These are phyloP conservation scores for Drosophila mimica DNA, from an alignment of 2,888 invertebrate species.

Conservation along the genomic window DNA sequence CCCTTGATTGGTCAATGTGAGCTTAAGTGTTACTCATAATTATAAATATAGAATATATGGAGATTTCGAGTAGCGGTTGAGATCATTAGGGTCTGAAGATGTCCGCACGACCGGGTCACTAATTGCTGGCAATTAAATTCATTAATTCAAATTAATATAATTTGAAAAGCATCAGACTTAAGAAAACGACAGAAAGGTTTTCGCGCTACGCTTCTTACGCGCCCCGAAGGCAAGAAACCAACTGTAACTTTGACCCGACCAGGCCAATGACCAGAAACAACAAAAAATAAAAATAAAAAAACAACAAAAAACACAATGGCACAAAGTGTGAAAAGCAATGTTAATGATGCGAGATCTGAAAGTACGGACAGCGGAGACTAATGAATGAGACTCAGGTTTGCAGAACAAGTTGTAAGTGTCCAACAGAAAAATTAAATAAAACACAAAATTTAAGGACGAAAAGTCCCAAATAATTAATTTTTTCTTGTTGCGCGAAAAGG, in stretches of 20 bases:
- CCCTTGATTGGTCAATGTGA: slow-evolving; percentile 16
- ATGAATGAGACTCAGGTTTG: slow-evolving; percentile 41
- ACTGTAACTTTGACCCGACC: slow-evolving; percentile 46
- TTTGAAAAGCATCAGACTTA: slow-evolving; percentile 63
- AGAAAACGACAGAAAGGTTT: slow-evolving; percentile 36
- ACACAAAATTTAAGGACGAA: slow-evolving; percentile 19
- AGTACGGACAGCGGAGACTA: slow-evolving; percentile 50
- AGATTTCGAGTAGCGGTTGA: slow-evolving; percentile 55
- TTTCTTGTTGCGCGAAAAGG: neutral
- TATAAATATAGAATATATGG: slow-evolving; percentile 46
- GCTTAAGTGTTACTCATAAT: slow-evolving; percentile 43
- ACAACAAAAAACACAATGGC: slow-evolving; percentile 58
- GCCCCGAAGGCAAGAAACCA: slow-evolving; percentile 39
- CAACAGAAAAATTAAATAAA: slow-evolving; percentile 2
- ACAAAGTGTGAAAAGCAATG: slow-evolving; percentile 73
- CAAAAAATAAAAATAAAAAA: slow-evolving; percentile 38
- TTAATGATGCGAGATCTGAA: slow-evolving; percentile 62
- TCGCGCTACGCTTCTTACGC: slow-evolving; percentile 38
- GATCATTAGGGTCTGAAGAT: slow-evolving; percentile 62
- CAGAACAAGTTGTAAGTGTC: slow-evolving; percentile 46
- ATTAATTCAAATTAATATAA: slow-evolving; percentile 80
- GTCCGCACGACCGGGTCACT: slow-evolving; percentile 66
- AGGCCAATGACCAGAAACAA: slow-evolving; percentile 70
- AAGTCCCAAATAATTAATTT: slow-evolving; percentile 7
- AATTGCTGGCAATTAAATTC: slow-evolving; percentile 77